Evolutionary conservation across 2,113 vertebrate genomes (phyloP).

Genomic region (Oxyruncus cristatus): DNA sequence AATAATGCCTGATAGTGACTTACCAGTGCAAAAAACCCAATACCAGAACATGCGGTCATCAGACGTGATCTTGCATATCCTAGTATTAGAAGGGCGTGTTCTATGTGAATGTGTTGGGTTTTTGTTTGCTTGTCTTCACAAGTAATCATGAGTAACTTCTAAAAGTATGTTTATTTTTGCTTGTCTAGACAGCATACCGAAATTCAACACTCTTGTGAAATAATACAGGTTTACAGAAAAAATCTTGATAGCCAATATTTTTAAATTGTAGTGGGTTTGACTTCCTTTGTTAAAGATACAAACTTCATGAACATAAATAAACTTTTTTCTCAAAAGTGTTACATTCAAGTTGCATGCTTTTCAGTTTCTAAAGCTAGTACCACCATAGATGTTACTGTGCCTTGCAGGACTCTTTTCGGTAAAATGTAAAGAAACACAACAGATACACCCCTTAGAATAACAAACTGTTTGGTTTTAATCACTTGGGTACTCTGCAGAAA

Average conservation of each 20-base stretch:
- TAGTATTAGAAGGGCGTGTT: background rate
- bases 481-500: background rate
- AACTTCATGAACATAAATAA: background rate
- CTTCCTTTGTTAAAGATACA: background rate
- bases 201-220: background rate
- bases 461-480: background rate
- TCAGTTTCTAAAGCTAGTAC: fast-evolving
- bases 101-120: background rate
- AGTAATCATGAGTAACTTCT: background rate
- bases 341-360: background rate
- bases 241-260: background rate
- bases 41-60: background rate
- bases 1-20: background rate
- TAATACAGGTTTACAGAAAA: background rate
- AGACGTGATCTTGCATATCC: background rate
- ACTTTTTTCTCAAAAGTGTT: background rate
- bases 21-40: background rate
- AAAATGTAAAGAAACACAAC: background rate
- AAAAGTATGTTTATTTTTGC: background rate
- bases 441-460: background rate
- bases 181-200: background rate
- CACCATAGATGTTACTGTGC: background rate
- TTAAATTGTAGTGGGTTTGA: background rate
- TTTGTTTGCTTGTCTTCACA: background rate
- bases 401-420: background rate